Evolutionary conservation across 2,797 vertebrate species (phyloP).

Genomic region (Chelon labrosus): DNA sequence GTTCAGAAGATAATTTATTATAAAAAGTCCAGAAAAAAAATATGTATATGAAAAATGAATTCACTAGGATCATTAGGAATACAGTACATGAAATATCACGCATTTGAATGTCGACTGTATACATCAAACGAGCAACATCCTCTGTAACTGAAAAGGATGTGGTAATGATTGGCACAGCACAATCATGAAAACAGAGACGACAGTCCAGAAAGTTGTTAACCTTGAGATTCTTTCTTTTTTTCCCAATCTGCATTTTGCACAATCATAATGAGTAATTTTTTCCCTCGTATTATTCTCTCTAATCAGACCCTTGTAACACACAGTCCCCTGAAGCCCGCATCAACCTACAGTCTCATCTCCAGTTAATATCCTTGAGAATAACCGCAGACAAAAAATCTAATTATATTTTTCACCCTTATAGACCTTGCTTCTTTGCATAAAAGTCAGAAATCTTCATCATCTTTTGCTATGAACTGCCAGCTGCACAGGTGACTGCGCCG

Average conservation of each 20-base stretch:
- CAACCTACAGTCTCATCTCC: conserved; percentile 45
- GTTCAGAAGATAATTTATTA: conserved; percentile 1
- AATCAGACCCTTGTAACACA: conserved; percentile 56
- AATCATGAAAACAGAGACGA: conserved; percentile 19
- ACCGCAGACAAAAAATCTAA: conserved; percentile 58
- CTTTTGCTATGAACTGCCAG: conserved; percentile 56
- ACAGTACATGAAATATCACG: not conserved
- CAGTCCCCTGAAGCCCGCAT: conserved; percentile 21
- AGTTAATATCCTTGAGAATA: conserved; percentile 61
- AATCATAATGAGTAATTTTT: conserved; percentile 46
- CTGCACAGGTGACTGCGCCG: conserved; percentile 66
- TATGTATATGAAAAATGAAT: fast-evolving
- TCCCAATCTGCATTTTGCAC: conserved; percentile 46
- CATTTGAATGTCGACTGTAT: not conserved
- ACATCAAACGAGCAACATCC: not conserved
- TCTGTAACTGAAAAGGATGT: not conserved
- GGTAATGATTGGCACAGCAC: not conserved
- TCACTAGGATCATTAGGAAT: not conserved
- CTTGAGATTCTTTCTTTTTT: conserved; percentile 13
- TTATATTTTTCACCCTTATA: conserved; percentile 63
- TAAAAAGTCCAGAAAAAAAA: not conserved
- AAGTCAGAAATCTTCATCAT: conserved; percentile 64
- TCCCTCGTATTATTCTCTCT: conserved; percentile 44
- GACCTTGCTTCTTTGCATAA: conserved; percentile 68
- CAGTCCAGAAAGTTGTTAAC: conserved; percentile 2